phyloP scores from a whole-genome alignment of 2,797 vertebrate species.

The Sebastes taczanowskii region DNA sequence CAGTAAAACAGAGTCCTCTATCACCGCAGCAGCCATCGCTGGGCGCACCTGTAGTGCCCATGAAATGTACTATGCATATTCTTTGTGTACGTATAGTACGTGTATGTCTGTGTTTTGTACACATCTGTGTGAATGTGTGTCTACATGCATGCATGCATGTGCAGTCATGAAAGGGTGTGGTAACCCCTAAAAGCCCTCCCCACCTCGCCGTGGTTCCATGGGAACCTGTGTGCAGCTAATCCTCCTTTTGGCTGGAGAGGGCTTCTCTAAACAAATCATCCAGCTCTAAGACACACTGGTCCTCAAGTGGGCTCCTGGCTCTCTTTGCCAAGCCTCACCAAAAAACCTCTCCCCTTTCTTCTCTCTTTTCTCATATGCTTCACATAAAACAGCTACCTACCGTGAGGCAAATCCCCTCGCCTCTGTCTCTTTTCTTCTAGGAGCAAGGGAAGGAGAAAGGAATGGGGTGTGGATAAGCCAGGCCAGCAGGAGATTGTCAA shows the following conservation, averaged over 20 bases:
- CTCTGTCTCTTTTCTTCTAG: constrained; percentile 76
- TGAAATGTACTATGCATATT: neutral
- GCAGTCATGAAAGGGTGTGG: constrained; percentile 20
- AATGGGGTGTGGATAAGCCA: constrained; percentile 77
- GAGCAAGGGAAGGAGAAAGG: constrained; percentile 75
- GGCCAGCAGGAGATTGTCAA: constrained; percentile 80
- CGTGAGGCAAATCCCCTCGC: constrained; percentile 79
- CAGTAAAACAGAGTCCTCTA: no score
- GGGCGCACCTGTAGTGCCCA: neutral
- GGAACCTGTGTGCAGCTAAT: constrained; percentile 77
- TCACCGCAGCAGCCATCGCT: no score
- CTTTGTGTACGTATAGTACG: neutral
- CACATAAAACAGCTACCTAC: constrained; percentile 80
- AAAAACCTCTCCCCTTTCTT: constrained; percentile 62
- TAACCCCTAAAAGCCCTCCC: constrained; percentile 63
- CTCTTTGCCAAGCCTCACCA: constrained; percentile 64
- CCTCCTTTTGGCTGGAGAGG: constrained; percentile 70
- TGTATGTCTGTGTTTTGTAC: neutral
- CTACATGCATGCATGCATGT: constrained; percentile 9
- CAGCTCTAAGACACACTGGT: constrained; percentile 73
- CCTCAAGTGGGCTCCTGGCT: constrained; percentile 76
- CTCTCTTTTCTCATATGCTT: constrained; percentile 71
- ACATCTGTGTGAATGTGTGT: neutral
- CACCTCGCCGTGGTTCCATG: constrained; percentile 68
- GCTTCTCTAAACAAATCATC: constrained; percentile 81